phyloP scores from a whole-genome alignment of 30 jellyfish, hydroid and myxozoan genomes.

The Aurelia sp. region DNA sequence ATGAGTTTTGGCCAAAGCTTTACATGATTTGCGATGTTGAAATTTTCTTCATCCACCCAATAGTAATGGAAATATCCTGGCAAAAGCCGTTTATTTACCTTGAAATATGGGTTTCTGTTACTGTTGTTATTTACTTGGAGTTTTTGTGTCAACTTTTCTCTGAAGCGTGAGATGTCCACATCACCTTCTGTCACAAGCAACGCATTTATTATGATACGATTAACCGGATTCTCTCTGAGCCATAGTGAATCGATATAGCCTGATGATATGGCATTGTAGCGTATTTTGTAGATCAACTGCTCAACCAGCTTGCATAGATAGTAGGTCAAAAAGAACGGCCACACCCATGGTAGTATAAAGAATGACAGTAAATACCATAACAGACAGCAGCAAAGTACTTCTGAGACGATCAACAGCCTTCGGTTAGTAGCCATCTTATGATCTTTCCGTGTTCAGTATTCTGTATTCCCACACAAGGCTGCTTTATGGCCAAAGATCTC shows the following conservation, averaged over 20 bases:
- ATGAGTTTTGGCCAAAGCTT: conserved; percentile 51
- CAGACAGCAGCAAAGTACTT: conserved; percentile 26
- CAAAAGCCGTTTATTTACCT: conserved; percentile 27
- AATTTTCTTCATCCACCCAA: conserved; percentile 69
- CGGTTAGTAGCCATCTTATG: conserved; percentile 29
- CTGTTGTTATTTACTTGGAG: conserved; percentile 26
- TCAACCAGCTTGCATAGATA: conserved; percentile 44
- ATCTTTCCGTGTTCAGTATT: no score
- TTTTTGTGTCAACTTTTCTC: conserved; percentile 8
- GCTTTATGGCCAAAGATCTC: no score
- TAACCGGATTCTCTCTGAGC: conserved; percentile 69
- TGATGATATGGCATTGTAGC: conserved; percentile 57
- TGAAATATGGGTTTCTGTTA: conserved; percentile 30
- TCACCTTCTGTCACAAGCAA: conserved; percentile 57
- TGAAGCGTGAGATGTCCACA: conserved; percentile 33
- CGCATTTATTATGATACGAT: conserved; percentile 77
- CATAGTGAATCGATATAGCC: conserved; percentile 72
- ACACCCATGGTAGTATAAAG: conserved; percentile 17
- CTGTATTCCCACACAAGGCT: no score
- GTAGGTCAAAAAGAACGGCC: conserved; percentile 23
- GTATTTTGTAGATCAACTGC: conserved; percentile 14
- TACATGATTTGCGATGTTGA: conserved; percentile 65
- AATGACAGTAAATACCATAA: conserved; percentile 40
- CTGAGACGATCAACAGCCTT: conserved; percentile 15
- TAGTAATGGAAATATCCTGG: conserved; percentile 68